Evolutionary conservation across 2,797 vertebrate species (phyloP).

Genomic region (Pelochelys cantorii): DNA sequence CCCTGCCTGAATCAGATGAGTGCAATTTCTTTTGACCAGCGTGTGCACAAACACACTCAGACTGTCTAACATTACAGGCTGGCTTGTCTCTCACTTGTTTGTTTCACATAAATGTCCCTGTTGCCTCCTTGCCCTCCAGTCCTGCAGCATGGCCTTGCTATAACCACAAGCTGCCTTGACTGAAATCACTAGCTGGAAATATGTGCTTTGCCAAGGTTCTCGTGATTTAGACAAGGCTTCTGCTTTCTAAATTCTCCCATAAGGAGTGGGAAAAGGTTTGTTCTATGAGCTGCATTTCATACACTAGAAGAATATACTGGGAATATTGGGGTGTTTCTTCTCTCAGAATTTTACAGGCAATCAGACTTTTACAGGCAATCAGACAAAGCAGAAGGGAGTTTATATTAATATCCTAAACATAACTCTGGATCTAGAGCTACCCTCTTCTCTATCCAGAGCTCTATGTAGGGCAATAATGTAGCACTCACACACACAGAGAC

Average conservation of each 20-base stretch:
- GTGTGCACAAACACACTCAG: not conserved
- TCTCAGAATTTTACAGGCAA: not conserved
- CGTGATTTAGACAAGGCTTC: conserved; percentile 65
- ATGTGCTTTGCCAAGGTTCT: conserved; percentile 59
- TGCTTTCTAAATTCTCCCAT: conserved; percentile 10
- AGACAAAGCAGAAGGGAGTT: not conserved
- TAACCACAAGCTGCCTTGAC: conserved; percentile 61
- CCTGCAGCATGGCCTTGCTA: conserved; percentile 48
- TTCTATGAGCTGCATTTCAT: not conserved
- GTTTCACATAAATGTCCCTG: conserved; percentile 14
- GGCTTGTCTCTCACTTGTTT: conserved; percentile 5
- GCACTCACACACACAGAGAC: no score
- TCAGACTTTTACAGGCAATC: not conserved
- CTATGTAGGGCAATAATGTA: not conserved
- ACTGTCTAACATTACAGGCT: fast-evolving
- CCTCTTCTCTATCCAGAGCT: not conserved
- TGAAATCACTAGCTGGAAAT: conserved; percentile 42
- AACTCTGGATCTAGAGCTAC: not conserved
- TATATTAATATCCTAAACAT: not conserved
- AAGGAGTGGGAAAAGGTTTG: not conserved
- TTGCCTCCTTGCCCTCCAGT: not conserved
- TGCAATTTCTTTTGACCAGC: not conserved
- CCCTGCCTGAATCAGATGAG: not conserved
- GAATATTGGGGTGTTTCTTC: fast-evolving
- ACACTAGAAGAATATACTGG: not conserved